Evolutionary conservation across 2,888 invertebrate species (phyloP).

Genomic region (Heliconius ethilla): DNA sequence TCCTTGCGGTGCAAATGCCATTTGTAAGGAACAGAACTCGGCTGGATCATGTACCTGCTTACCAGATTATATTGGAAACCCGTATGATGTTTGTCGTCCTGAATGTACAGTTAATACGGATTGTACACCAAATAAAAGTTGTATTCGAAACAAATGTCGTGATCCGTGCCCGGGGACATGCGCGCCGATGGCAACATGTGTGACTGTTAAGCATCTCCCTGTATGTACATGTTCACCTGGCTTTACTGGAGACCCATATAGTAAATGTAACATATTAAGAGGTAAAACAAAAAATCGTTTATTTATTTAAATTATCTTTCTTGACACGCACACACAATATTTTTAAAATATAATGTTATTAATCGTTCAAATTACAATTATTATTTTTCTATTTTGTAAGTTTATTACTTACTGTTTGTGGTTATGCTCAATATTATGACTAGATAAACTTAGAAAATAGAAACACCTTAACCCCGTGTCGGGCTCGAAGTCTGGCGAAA

Average conservation of each 20-base stretch:
- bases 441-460: no score
- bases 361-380: not conserved
- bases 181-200: conserved; percentile 86
- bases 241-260: conserved; percentile 88
- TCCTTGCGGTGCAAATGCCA: conserved; percentile 84
- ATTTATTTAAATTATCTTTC: conserved; percentile 3
- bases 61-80: conserved; percentile 88
- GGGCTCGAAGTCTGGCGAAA: not conserved
- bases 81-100: conserved; percentile 89
- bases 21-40: conserved; percentile 82
- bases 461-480: no score
- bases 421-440: no score
- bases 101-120: conserved; percentile 88
- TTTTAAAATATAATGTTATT: not conserved
- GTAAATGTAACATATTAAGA: conserved; percentile 76
- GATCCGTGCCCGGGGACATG: conserved; percentile 91
- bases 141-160: conserved; percentile 87
- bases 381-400: not conserved
- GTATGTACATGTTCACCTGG: conserved; percentile 85
- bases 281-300: conserved; percentile 53
- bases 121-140: conserved; percentile 86
- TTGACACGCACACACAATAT: not conserved
- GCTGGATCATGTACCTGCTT: conserved; percentile 87
- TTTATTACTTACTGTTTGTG: no score
- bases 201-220: conserved; percentile 87